These are phyloP conservation scores for Uropsilus gracilis DNA, from an alignment of 2,113 vertebrate genomes.

Conservation along the genomic window DNA sequence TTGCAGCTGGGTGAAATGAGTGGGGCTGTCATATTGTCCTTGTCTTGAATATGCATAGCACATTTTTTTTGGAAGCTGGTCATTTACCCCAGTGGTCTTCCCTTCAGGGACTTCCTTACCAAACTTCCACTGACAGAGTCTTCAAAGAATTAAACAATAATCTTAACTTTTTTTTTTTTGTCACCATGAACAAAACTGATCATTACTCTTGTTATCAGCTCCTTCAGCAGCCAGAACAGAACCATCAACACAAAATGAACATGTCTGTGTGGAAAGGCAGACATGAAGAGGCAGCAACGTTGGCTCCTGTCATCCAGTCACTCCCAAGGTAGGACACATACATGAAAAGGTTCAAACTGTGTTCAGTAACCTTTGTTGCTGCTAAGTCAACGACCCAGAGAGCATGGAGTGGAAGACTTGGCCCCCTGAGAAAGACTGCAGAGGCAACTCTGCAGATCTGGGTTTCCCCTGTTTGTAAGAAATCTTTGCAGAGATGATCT, in stretches of 20 bases:
- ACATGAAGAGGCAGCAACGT: not conserved
- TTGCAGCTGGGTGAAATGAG: not conserved
- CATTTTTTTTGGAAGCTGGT: not conserved
- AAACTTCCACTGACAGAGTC: not conserved
- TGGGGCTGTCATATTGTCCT: not conserved
- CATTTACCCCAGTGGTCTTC: not conserved
- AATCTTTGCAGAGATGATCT: not conserved
- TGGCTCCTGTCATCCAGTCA: not conserved
- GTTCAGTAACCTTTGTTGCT: not conserved
- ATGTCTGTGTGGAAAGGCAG: rapidly evolving
- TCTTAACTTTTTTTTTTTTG: conserved; percentile 48
- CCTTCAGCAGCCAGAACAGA: not conserved
- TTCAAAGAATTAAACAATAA: conserved; percentile 27
- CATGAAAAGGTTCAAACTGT: not conserved
- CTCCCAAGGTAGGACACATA: not conserved
- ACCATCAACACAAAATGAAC: not conserved
- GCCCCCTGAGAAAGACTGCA: not conserved
- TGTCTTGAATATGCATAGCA: not conserved
- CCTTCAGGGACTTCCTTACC: not conserved
- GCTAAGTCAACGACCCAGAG: not conserved
- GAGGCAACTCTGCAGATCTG: not conserved
- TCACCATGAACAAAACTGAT: not conserved
- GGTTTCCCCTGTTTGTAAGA: not conserved
- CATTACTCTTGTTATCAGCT: not conserved
- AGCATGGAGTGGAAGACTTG: not conserved